phyloP scores from a whole-genome alignment of 2,888 invertebrate species.

The Polylopha cassiicola region DNA sequence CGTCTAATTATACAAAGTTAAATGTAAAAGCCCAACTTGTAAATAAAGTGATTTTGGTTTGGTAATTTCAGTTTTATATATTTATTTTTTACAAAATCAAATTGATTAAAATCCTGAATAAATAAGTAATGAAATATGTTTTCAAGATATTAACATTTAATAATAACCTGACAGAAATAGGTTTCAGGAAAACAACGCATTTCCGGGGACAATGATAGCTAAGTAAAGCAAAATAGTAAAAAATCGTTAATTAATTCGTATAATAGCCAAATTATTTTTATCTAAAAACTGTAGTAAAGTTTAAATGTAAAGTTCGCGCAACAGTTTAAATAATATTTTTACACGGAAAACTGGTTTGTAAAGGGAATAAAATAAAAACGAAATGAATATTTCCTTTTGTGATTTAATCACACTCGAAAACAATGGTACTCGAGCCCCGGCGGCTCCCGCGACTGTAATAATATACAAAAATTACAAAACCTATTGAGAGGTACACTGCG shows the following conservation, averaged over 20 bases:
- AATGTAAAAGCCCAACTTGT: constrained; percentile 64
- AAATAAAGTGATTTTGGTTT: constrained; percentile 77
- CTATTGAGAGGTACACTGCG: constrained; percentile 27
- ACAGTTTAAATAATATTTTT: too few relatives aligned
- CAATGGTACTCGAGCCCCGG: constrained; percentile 42
- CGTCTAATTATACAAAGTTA: constrained; percentile 67
- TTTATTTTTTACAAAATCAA: constrained; percentile 29
- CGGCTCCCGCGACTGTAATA: constrained; percentile 27
- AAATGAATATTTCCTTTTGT: constrained; percentile 38
- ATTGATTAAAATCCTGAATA: too few relatives aligned
- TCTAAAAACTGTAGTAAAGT: too few relatives aligned
- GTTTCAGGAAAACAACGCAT: too few relatives aligned
- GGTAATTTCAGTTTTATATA: constrained; percentile 34
- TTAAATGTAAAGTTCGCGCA: too few relatives aligned
- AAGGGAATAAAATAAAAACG: constrained; percentile 19
- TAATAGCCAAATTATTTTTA: too few relatives aligned
- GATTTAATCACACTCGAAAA: constrained; percentile 71
- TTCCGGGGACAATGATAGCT: too few relatives aligned
- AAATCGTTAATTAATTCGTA: too few relatives aligned
- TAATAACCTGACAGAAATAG: too few relatives aligned
- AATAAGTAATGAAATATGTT: too few relatives aligned
- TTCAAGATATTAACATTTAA: too few relatives aligned
- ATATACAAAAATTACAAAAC: constrained; percentile 51
- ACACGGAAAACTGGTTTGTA: constrained; percentile 34
- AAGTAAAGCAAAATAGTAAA: too few relatives aligned